phyloP scores from a whole-genome alignment of 2,888 invertebrate genomes.

The Macrosiphum euphorbiae region DNA sequence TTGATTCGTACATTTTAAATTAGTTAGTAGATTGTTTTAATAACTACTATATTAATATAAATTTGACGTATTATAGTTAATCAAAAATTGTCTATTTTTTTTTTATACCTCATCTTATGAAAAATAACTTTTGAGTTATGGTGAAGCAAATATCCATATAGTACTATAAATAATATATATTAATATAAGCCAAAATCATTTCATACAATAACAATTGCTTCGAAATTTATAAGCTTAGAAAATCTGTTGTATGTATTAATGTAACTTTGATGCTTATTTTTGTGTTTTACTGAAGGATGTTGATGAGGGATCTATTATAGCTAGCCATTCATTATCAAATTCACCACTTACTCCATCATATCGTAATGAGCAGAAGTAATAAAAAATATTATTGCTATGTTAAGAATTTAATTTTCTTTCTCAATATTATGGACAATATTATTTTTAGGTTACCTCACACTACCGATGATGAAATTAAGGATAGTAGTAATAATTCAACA shows the following conservation, averaged over 20 bases:
- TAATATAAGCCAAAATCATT: not conserved
- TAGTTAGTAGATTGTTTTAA: not conserved
- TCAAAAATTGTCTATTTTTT: not conserved
- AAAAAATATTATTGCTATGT: not conserved
- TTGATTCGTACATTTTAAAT: not conserved
- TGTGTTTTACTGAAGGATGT: constrained; percentile 39
- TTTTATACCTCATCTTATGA: not conserved
- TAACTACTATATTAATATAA: not conserved
- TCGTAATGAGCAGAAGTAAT: constrained; percentile 51
- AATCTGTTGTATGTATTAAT: not conserved
- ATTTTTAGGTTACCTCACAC: constrained; percentile 20
- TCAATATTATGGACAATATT: not conserved
- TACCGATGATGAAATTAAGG: constrained; percentile 35
- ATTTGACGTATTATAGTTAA: not conserved
- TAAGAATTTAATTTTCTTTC: not conserved
- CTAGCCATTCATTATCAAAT: constrained; percentile 56
- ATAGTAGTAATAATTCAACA: constrained; percentile 52
- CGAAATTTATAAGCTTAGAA: not conserved
- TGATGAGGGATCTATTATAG: constrained; percentile 58
- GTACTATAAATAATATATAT: not conserved
- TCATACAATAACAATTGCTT: not conserved
- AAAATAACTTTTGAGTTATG: not conserved
- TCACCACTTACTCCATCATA: constrained; percentile 50
- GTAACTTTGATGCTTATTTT: not conserved
- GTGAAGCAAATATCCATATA: not conserved